phyloP scores from a whole-genome alignment of 2,113 vertebrate species.

The Indicator indicator region DNA sequence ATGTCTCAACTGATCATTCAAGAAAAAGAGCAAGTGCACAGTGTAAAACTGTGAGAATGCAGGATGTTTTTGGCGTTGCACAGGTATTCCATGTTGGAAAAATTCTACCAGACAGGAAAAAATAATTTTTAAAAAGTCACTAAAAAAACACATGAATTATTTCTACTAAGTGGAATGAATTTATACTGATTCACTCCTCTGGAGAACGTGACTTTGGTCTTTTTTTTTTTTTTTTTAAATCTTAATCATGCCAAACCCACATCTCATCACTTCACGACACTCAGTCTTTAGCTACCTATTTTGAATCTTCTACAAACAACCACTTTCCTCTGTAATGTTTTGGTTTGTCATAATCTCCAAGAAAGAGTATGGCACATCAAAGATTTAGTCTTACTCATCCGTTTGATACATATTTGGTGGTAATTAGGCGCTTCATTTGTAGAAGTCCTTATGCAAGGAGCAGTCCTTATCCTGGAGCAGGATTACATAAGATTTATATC shows the following conservation, averaged over 20 bases:
- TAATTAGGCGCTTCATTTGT: slow-evolving; percentile 65
- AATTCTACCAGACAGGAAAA: background rate
- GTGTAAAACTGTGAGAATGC: background rate
- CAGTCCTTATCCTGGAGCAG: slow-evolving; percentile 18
- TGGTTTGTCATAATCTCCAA: background rate
- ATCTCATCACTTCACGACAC: background rate
- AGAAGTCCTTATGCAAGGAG: slow-evolving; percentile 55
- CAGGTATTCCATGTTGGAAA: background rate
- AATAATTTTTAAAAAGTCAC: background rate
- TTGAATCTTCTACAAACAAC: background rate
- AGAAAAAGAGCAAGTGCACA: background rate
- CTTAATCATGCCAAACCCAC: background rate
- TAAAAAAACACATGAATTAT: background rate
- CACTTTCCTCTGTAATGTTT: background rate
- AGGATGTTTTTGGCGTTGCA: background rate
- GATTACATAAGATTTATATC: slow-evolving; percentile 54
- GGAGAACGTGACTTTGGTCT: background rate
- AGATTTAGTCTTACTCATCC: background rate
- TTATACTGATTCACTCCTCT: background rate
- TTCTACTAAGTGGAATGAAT: background rate
- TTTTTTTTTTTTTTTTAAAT: background rate
- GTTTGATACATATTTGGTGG: slow-evolving; percentile 38
- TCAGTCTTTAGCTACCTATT: background rate
- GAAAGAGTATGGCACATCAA: background rate
- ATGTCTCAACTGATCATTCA: background rate